phyloP scores from a whole-genome alignment of 2,888 invertebrate species.

The Drosophila aldrichi region DNA sequence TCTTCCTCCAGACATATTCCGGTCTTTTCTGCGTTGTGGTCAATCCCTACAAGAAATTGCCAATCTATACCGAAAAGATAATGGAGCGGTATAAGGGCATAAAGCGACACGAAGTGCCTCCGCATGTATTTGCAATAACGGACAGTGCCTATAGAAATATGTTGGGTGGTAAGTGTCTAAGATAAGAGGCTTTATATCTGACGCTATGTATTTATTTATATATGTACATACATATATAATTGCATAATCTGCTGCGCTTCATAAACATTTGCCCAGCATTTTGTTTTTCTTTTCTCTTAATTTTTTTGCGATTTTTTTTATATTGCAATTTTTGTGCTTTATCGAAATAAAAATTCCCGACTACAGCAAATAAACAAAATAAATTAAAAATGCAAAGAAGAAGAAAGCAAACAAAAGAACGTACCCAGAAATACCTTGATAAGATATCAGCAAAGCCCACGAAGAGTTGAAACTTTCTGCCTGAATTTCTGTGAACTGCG shows the following conservation, averaged over 20 bases:
- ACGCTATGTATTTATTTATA: slow-evolving; percentile 2
- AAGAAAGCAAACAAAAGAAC: slow-evolving; percentile 41
- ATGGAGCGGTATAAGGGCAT: slow-evolving; percentile 99
- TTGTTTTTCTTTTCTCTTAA: background rate
- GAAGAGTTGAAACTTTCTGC: slow-evolving; percentile 9
- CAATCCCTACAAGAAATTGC: slow-evolving; percentile 99
- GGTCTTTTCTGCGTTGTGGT: slow-evolving; percentile 99
- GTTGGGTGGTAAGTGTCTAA: slow-evolving; percentile 94
- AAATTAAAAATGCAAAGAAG: slow-evolving; percentile 3
- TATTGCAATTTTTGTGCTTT: slow-evolving; percentile 34
- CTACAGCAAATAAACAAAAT: slow-evolving; percentile 27
- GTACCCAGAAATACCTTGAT: slow-evolving; percentile 51
- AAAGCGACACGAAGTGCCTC: slow-evolving; percentile 99
- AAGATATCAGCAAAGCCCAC: slow-evolving; percentile 51
- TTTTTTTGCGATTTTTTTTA: slow-evolving; percentile 10
- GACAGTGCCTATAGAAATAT: slow-evolving; percentile 99
- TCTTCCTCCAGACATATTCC: slow-evolving; percentile 96
- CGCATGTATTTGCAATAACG: slow-evolving; percentile 99
- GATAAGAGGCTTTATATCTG: slow-evolving; percentile 15
- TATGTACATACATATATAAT: slow-evolving; percentile 18
- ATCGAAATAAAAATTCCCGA: slow-evolving; percentile 58
- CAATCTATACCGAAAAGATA: slow-evolving; percentile 99
- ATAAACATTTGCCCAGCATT: background rate
- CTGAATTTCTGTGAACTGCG: slow-evolving; percentile 48
- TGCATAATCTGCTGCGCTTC: slow-evolving; percentile 39